Conservation (phyloP, 2,113 vertebrate species). For the Heptranchias perlo region DNA sequence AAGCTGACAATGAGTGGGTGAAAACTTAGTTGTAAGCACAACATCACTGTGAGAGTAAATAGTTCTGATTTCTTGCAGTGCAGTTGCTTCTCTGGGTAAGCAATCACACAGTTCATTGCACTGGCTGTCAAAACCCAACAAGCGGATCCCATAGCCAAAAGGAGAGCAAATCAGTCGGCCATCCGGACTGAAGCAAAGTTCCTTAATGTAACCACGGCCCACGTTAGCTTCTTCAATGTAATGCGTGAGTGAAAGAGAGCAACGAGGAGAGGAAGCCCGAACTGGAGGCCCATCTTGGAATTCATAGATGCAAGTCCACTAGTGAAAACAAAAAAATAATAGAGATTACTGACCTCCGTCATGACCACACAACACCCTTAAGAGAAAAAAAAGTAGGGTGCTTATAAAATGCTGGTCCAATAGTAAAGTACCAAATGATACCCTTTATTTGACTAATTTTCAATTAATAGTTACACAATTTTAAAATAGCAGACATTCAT, state of each 20-base stretch:
- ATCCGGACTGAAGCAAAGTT: constrained; percentile 95
- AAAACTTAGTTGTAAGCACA: constrained; percentile 98
- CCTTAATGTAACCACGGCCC: constrained; percentile 93
- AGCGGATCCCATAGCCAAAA: constrained; percentile 87
- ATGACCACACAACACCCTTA: background rate
- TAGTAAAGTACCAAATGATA: background rate
- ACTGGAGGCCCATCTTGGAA: constrained; percentile 82
- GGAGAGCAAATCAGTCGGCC: constrained; percentile 95
- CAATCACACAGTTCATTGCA: constrained; percentile 95
- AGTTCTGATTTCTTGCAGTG: constrained; percentile 83
- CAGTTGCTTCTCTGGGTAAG: constrained; percentile 79
- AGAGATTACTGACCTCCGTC: constrained; percentile 39
- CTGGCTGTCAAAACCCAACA: constrained; percentile 82
- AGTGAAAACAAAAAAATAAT: constrained; percentile 35
- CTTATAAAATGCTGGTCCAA: background rate
- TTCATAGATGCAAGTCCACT: constrained; percentile 99
- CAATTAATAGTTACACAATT: background rate
- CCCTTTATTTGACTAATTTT: background rate
- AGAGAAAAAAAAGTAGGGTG: background rate
- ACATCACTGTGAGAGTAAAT: constrained; percentile 96
- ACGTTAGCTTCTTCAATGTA: constrained; percentile 97
- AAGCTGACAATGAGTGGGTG: constrained; percentile 97
- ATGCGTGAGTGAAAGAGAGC: constrained; percentile 87
- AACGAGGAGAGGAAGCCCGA: constrained; percentile 77
- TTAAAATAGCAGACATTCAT: background rate